Percentiles rank a stretch among this genome's conserved stretches.
phyloP scores from a whole-genome alignment of 2,888 invertebrate genomes.

The Acrobasis consociella region DNA sequence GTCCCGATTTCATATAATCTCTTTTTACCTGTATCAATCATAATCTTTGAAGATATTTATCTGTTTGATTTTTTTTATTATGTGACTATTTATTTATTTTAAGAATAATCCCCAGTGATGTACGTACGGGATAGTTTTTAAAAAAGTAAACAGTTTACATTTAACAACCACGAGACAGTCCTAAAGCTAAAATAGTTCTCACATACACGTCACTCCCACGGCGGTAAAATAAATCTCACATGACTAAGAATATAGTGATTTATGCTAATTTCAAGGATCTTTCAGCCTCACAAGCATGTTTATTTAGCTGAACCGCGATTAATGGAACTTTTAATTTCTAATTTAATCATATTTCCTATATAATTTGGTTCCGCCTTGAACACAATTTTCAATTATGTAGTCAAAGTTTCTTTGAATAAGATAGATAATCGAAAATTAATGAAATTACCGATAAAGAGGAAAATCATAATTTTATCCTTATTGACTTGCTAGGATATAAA shows the following conservation, averaged over 20 bases:
- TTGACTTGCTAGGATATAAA: neutral
- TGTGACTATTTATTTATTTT: too few species aligned
- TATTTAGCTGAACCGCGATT: constrained; percentile 3
- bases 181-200: neutral
- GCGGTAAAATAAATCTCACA: constrained; percentile 1
- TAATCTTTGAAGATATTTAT: too few species aligned
- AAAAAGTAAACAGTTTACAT: neutral
- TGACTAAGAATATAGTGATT: constrained; percentile 12
- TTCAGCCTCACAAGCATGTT: constrained; percentile 1
- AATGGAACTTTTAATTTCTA: constrained; percentile 12
- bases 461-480: neutral
- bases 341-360: constrained; percentile 13
- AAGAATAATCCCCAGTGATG: too few species aligned
- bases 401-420: too few species aligned
- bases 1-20: too few species aligned
- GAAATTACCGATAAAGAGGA: neutral
- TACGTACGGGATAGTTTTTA: too few species aligned
- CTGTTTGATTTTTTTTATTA: too few species aligned
- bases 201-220: neutral
- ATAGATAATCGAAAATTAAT: neutral
- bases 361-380: constrained; percentile 6
- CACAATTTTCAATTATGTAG: neutral
- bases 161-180: neutral
- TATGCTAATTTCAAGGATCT: constrained; percentile 14
- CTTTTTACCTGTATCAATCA: too few species aligned